These are phyloP conservation scores for Cottoperca gobio DNA, from an alignment of 2,797 vertebrate species.

Conservation along the genomic window DNA sequence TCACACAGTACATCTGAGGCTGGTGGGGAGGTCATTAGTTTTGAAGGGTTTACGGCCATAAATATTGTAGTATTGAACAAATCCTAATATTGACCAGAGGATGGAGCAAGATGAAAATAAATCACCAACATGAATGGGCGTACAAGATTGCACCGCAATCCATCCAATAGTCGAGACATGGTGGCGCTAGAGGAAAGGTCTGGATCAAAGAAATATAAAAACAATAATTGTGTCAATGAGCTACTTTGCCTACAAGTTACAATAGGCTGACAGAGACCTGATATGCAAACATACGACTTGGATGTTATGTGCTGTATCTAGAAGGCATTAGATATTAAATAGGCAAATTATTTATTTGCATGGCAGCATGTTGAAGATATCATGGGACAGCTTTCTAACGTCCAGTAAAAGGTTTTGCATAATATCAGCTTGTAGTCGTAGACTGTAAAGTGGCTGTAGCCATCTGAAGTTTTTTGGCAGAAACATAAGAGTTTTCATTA, in stretches of 20 bases:
- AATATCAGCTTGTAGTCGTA: slow-evolving; percentile 11
- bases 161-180: too few species aligned
- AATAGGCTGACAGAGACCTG: not conserved
- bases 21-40: not conserved
- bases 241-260: slow-evolving; percentile 3
- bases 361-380: slow-evolving; percentile 36
- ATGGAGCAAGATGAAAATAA: not conserved
- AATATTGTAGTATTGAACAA: not conserved
- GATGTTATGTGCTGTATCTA: slow-evolving; percentile 25
- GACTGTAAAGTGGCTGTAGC: not conserved
- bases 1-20: not conserved
- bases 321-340: slow-evolving; percentile 29
- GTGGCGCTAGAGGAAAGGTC: too few species aligned
- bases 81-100: not conserved
- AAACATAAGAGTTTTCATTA: not conserved
- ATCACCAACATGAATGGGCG: not conserved
- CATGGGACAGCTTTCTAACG: slow-evolving; percentile 33
- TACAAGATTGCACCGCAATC: not conserved
- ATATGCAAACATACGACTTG: slow-evolving; percentile 33
- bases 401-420: slow-evolving; percentile 52
- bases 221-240: slow-evolving; percentile 5
- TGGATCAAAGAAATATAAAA: not conserved
- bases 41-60: too few species aligned
- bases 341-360: slow-evolving; percentile 65
- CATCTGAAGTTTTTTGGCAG: not conserved